phyloP scores from a whole-genome alignment of 2,888 invertebrate species.

The Thereva unica region DNA sequence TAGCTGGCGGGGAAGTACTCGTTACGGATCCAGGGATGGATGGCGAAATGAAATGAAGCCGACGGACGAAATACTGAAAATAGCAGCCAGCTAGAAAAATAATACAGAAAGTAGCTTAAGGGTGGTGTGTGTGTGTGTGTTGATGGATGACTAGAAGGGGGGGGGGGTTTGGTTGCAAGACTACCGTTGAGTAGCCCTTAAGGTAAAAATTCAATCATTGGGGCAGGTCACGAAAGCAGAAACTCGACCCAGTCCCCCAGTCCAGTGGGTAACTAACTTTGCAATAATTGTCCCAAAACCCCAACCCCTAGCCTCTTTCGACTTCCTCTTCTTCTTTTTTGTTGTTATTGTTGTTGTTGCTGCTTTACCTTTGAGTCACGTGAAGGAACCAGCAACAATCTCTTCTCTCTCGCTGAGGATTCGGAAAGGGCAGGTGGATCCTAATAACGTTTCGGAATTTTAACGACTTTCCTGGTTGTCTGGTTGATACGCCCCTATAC shows the following conservation, averaged over 20 bases:
- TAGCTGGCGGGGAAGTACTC: not conserved
- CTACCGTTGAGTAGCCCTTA: conserved; percentile 15
- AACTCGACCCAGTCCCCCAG: not conserved
- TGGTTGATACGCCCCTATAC: not conserved
- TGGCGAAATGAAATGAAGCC: conserved; percentile 3
- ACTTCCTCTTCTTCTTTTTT: no score
- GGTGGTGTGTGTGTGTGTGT: no score
- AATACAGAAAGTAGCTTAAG: no score
- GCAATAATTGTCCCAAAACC: conserved; percentile 21
- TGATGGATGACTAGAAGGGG: not conserved
- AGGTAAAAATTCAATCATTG: conserved; percentile 32
- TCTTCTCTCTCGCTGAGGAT: no score
- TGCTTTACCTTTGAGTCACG: no score
- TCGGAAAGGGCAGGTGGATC: not conserved
- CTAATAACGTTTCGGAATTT: conserved; percentile 13
- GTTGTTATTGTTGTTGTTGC: no score
- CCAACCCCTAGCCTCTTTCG: not conserved
- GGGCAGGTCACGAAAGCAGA: conserved; percentile 27
- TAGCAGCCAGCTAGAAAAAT: no score
- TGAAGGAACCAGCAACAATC: no score
- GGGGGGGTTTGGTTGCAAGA: not conserved
- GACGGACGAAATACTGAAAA: no score
- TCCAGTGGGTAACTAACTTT: conserved; percentile 20
- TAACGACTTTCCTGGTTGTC: conserved; percentile 5
- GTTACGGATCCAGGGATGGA: not conserved